phyloP scores from a whole-genome alignment of 2,888 invertebrate genomes.

The Linnaemya vulpina region DNA sequence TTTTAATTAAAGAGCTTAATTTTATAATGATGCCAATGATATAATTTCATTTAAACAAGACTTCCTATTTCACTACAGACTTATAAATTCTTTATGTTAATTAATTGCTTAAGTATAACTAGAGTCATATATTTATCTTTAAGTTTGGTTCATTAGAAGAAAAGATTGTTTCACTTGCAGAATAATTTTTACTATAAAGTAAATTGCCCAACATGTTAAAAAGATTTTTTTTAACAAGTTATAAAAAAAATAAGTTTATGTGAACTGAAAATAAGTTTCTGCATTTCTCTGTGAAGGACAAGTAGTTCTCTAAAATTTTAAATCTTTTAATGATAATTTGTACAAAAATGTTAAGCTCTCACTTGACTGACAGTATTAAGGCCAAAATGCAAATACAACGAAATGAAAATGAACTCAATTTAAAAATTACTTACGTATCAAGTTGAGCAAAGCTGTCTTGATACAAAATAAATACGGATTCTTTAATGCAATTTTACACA shows the following conservation, averaged over 20 bases:
- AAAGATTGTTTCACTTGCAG: too few relatives aligned
- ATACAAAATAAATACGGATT: not conserved
- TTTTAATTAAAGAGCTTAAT: not conserved
- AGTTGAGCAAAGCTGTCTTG: conserved; percentile 4
- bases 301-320: conserved; percentile 9
- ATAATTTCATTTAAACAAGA: too few relatives aligned
- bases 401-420: conserved; percentile 22
- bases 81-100: too few relatives aligned
- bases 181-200: too few relatives aligned
- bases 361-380: conserved; percentile 29
- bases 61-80: too few relatives aligned
- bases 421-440: conserved; percentile 39
- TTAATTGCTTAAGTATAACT: too few relatives aligned
- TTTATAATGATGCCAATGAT: not conserved
- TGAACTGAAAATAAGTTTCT: not conserved
- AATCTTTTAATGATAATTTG: conserved; percentile 4
- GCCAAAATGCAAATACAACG: not conserved
- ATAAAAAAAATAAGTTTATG: not conserved
- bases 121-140: too few relatives aligned
- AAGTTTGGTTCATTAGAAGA: too few relatives aligned
- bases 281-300: not conserved
- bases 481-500: not conserved
- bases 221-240: too few relatives aligned
- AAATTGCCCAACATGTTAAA: too few relatives aligned
- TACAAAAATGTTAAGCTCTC: conserved; percentile 23